phyloP scores from a whole-genome alignment of 2,888 invertebrate genomes.

The Tribolium freemani region DNA sequence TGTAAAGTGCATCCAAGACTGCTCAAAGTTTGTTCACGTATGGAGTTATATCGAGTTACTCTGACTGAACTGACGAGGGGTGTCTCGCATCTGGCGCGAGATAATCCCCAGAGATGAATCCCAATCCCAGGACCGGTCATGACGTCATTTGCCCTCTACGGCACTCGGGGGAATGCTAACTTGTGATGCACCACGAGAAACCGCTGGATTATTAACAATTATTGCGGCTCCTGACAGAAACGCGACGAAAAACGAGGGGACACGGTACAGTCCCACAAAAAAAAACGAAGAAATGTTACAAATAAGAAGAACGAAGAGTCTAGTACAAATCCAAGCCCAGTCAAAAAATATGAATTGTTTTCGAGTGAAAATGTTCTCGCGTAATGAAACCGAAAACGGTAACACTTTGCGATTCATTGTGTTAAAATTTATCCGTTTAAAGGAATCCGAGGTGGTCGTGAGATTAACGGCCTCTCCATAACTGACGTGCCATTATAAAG shows the following conservation, averaged over 20 bases:
- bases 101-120: constrained; percentile 46
- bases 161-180: constrained; percentile 57
- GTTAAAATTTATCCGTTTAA: constrained; percentile 15
- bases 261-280: neutral
- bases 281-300: neutral
- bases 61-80: constrained; percentile 59
- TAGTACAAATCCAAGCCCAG: too few species aligned
- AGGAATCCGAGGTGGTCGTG: constrained; percentile 14
- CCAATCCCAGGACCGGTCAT: constrained; percentile 56
- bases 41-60: constrained; percentile 63
- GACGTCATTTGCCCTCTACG: constrained; percentile 60
- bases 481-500: constrained; percentile 39
- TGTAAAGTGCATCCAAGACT: constrained; percentile 30
- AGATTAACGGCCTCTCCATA: constrained; percentile 31
- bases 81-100: constrained; percentile 59
- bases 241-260: neutral
- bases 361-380: neutral
- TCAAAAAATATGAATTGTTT: too few species aligned
- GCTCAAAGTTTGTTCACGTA: constrained; percentile 64
- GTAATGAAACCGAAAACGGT: neutral
- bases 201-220: constrained; percentile 40
- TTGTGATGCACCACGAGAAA: constrained; percentile 53
- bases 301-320: too few species aligned
- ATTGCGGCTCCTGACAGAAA: constrained; percentile 13
- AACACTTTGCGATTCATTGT: neutral